Base-by-base conservation (phyloP, 1,140 invertebrate genomes). In the Zaprionus ghesquierei region DNA sequence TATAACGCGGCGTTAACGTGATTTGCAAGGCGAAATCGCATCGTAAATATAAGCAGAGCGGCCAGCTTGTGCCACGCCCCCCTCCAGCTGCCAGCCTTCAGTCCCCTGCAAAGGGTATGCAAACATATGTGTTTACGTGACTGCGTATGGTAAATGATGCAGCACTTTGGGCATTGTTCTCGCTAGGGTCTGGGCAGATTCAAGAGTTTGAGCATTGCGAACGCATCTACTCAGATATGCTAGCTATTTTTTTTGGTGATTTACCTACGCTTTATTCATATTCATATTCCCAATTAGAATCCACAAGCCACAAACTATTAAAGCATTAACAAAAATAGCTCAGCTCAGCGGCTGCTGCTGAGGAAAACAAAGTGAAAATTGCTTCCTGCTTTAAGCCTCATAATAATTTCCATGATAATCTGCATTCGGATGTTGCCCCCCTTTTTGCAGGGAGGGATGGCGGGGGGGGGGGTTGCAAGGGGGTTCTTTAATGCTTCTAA, bases 1-100 rank as follows among this genome's bases (percentile, higher is more conserved):
- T 46, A 46, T 46, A 22, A 46, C 41, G 41, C 18, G 22, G 49
- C 23, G 49, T 51, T 51, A 79, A 79, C 74, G 79, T 75, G 69
- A 79, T 79, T 79, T 79, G 56, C 70, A 79, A 61, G 5, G 20
- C 41, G 41, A 18, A 41, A 41, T 15, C 35, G 35, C 35, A 41
- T 41, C 35, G n/a, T 41, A 15, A 41, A 41, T 41, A 22, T 22
- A 18, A 1, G 9, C 41, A 22, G 20, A 22, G 15, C 9, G 41
- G 41, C 6, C 41, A 46, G 41, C 5, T 46, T 12, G 10, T 10
- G 41, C 15, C 15, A 20, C 10, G 18, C 6, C 18, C 18, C 1
- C 18, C 8, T n/a, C n/a, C n/a, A n/a, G n/a, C n/a, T n/a, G n/a
- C n/a, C n/a, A n/a, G n/a, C n/a, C n/a, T n/a, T n/a, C n/a, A n/a